Evolutionary conservation across 2,113 vertebrate genomes (phyloP).

Genomic region (Melanerpes formicivorus): DNA sequence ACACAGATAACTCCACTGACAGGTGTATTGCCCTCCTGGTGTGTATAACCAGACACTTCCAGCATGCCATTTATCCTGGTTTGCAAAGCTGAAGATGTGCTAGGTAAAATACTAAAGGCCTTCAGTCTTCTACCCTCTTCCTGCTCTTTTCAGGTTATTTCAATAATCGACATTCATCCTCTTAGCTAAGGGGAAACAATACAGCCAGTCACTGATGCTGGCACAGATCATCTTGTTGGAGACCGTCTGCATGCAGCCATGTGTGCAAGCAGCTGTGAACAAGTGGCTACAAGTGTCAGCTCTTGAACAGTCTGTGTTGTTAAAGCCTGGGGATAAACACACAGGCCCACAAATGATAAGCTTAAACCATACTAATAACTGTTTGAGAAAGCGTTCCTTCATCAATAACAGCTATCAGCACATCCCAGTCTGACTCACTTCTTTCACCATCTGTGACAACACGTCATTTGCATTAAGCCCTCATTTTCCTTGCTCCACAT

Average conservation of each 20-base stretch:
- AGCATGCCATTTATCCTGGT: background rate
- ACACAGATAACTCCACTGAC: background rate
- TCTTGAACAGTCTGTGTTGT: conserved; percentile 23
- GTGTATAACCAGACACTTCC: background rate
- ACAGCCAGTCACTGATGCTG: background rate
- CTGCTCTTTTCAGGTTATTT: background rate
- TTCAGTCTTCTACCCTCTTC: background rate
- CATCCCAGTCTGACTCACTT: background rate
- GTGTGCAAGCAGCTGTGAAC: conserved; percentile 3
- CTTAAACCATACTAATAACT: conserved; percentile 7
- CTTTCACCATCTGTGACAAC: background rate
- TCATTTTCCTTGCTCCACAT: background rate
- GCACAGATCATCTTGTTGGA: background rate
- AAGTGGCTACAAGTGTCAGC: background rate
- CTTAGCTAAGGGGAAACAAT: background rate
- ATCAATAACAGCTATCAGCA: conserved; percentile 30
- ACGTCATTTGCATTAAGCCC: background rate
- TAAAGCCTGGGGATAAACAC: conserved; percentile 24
- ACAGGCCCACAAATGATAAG: background rate
- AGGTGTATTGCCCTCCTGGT: background rate
- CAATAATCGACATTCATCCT: background rate
- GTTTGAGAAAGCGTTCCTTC: conserved; percentile 12
- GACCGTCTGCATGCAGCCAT: background rate
- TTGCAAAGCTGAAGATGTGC: background rate
- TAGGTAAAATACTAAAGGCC: background rate